Conservation (phyloP, 1,140 invertebrate genomes). For the fruit fly (Drosophila melanogaster) region DNA sequence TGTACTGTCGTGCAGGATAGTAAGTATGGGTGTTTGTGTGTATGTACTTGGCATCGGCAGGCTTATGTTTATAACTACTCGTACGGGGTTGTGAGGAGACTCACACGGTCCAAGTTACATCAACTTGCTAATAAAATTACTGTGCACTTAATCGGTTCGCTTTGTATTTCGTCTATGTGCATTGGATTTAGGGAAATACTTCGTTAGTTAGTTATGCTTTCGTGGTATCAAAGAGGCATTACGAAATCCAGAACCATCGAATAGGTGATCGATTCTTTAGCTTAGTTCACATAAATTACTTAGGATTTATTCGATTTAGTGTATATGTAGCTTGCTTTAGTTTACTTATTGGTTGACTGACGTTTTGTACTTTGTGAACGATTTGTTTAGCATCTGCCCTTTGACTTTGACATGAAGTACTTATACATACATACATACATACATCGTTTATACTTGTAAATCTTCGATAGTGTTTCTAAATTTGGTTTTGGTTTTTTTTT, state of each 20-base stretch:
- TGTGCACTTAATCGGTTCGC: constrained; percentile 49
- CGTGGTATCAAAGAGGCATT: constrained; percentile 31
- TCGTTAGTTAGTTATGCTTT: constrained; percentile 23
- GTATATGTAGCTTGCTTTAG: constrained; percentile 45
- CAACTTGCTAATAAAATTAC: constrained; percentile 46
- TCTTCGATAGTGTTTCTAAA: constrained; percentile 21
- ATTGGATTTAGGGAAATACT: constrained; percentile 36
- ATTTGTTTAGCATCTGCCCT: constrained; percentile 59
- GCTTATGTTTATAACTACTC: constrained; percentile 43
- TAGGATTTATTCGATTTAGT: constrained; percentile 51
- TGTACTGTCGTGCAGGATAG: constrained; percentile 43
- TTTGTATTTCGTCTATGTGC: constrained; percentile 50
- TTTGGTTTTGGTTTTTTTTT: constrained; percentile 45
- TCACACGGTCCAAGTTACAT: constrained; percentile 31
- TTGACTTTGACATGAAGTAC: constrained; percentile 59
- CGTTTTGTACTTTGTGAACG: constrained; percentile 77
- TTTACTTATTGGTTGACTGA: constrained; percentile 61
- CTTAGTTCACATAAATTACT: constrained; percentile 47
- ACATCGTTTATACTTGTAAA: constrained; percentile 32
- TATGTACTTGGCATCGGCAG: constrained; percentile 46
- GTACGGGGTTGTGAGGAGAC: constrained; percentile 38
- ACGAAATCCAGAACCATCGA: constrained; percentile 35
- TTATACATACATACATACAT: constrained; percentile 46
- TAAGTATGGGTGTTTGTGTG: constrained; percentile 2
- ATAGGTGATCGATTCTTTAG: constrained; percentile 18